These are phyloP conservation scores for Neria commutata DNA, from an alignment of 2,888 invertebrate genomes.

Conservation along the genomic window DNA sequence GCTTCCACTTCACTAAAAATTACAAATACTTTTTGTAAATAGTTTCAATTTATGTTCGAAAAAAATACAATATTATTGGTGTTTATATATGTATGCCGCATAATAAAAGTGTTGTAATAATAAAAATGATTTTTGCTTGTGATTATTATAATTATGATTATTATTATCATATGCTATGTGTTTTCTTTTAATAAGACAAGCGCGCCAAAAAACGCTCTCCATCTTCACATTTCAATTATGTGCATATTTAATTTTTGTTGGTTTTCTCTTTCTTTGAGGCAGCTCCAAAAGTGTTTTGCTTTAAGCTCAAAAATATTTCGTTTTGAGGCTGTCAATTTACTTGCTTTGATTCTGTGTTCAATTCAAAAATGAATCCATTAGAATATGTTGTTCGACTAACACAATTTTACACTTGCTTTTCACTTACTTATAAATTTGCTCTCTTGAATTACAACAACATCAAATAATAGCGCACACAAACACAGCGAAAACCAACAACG, in stretches of 20 bases:
- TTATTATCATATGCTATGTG: not conserved
- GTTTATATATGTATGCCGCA: slow-evolving; percentile 25
- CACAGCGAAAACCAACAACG: slow-evolving; percentile 42
- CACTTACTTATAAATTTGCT: no score
- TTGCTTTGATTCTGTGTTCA: not conserved
- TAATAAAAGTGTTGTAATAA: slow-evolving; percentile 15
- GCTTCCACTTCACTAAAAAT: not conserved
- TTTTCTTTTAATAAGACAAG: not conserved
- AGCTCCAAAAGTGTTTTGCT: slow-evolving; percentile 39
- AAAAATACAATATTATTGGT: slow-evolving; percentile 37
- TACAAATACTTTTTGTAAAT: slow-evolving; percentile 15
- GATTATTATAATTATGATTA: slow-evolving; percentile 12
- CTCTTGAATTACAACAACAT: not conserved
- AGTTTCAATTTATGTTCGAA: slow-evolving; percentile 19
- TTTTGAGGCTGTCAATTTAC: slow-evolving; percentile 8
- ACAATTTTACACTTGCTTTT: no score
- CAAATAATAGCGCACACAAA: slow-evolving; percentile 22
- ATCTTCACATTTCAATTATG: not conserved
- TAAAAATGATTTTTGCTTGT: slow-evolving; percentile 19
- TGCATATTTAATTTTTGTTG: slow-evolving; percentile 6
- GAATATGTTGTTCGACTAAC: no score
- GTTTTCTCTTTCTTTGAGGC: slow-evolving; percentile 30
- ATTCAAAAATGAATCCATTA: slow-evolving; percentile 1
- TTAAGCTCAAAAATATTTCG: slow-evolving; percentile 29
- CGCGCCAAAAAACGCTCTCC: not conserved